Percentiles rank a stretch among this genome's conserved stretches.
Evolutionary conservation across 35 echinoderm and acorn worm genomes (phyloP).

Genomic region (Patiria miniata): DNA sequence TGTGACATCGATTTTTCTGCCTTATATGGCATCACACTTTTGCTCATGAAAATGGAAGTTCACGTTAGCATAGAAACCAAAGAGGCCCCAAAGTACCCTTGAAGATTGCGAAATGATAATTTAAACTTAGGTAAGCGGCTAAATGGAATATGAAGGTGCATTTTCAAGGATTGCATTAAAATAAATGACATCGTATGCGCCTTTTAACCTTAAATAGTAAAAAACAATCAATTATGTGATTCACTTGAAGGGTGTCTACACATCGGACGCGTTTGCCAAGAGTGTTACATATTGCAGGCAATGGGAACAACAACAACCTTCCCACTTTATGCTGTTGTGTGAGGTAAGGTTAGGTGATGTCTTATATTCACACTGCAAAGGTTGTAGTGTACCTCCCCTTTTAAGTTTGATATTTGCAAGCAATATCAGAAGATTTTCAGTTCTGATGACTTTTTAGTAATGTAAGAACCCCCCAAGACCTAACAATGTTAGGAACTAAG

Average conservation of each 20-base stretch:
- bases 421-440: not conserved
- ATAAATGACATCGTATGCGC: no score
- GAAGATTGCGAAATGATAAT: no score
- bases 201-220: no score
- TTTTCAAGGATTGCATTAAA: no score
- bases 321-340: constrained; percentile 70
- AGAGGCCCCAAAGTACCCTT: no score
- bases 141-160: no score
- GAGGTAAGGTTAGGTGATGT: constrained; percentile 53
- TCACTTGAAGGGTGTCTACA: constrained; percentile 68
- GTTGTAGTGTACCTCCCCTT: not conserved
- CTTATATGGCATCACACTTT: no score
- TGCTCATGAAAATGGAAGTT: no score
- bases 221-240: not conserved
- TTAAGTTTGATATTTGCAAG: not conserved
- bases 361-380: not conserved
- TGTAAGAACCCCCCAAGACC: not conserved
- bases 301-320: constrained; percentile 39
- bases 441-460: not conserved
- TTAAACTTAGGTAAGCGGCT: no score
- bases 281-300: constrained; percentile 49
- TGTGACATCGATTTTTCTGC: no score
- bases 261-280: constrained; percentile 72
- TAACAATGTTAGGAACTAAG: not conserved
- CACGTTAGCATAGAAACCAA: no score